Percentiles rank a stretch among this genome's conserved stretches.
phyloP scores from a whole-genome alignment of 2,888 invertebrate genomes.

The Neoascia interrupta region DNA sequence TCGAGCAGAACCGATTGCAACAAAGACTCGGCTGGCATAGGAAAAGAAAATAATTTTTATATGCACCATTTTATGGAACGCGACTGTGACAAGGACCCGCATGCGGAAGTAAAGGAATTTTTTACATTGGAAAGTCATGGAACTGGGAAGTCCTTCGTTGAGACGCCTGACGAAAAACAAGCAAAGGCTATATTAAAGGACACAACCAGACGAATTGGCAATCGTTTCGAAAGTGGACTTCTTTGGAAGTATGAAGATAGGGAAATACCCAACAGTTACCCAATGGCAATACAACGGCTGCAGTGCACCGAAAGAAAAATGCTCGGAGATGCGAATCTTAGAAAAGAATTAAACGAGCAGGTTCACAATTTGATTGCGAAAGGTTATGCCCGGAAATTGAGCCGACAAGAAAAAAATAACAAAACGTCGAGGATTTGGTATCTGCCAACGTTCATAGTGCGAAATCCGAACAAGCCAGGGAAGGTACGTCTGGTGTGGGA shows the following conservation, averaged over 20 bases:
- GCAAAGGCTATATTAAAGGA: not conserved
- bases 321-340: constrained; percentile 73
- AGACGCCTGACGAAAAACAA: not conserved
- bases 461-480: not conserved
- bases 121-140: not conserved
- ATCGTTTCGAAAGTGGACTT: not conserved
- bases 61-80: constrained; percentile 32
- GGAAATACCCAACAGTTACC: constrained; percentile 10
- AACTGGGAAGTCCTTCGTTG: not conserved
- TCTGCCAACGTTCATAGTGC: constrained; percentile 42
- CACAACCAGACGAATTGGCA: not conserved
- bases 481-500: constrained; percentile 71
- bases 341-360: not conserved
- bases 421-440: constrained; percentile 64
- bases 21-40: not conserved
- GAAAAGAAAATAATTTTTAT: not conserved
- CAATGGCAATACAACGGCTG: constrained; percentile 51
- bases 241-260: constrained; percentile 17
- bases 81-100: constrained; percentile 37
- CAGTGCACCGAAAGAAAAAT: constrained; percentile 67
- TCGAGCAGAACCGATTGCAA: not conserved
- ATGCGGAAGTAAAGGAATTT: constrained; percentile 37
- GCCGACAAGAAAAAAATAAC: constrained; percentile 23
- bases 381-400: constrained; percentile 71
- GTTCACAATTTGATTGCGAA: not conserved